Percentiles rank a stretch among this genome's conserved stretches.
Evolutionary conservation across 2,113 vertebrate genomes (phyloP).

Genomic region (Oceanodroma tethys): DNA sequence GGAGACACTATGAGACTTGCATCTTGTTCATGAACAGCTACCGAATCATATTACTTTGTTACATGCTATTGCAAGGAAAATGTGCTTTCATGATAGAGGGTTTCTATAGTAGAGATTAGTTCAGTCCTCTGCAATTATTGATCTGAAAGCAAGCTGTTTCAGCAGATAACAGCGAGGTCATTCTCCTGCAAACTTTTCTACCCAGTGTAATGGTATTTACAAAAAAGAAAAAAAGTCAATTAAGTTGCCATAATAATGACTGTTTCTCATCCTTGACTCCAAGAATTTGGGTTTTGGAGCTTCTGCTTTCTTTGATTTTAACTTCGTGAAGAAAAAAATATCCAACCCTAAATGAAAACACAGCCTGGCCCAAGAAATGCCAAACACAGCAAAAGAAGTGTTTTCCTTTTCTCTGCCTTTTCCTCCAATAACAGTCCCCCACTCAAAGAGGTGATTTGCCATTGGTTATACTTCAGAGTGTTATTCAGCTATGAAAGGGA

Average conservation of each 20-base stretch:
- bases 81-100: background rate
- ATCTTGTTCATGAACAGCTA: background rate
- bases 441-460: background rate
- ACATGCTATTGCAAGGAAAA: background rate
- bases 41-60: background rate
- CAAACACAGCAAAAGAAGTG: conserved; percentile 9
- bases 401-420: conserved; percentile 27
- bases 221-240: background rate
- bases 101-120: background rate
- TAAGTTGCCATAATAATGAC: background rate
- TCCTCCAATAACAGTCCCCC: background rate
- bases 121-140: background rate
- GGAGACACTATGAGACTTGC: background rate
- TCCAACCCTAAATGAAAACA: background rate
- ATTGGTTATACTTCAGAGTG: background rate
- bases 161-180: background rate
- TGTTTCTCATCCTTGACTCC: background rate
- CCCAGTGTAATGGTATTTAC: background rate
- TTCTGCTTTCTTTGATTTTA: background rate
- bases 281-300: background rate
- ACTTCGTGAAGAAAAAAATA: background rate
- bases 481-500: background rate
- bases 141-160: background rate
- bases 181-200: background rate
- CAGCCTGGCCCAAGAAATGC: background rate